Evolutionary conservation across 2,888 invertebrate genomes (phyloP).

Genomic region (Leucophora obtusa): DNA sequence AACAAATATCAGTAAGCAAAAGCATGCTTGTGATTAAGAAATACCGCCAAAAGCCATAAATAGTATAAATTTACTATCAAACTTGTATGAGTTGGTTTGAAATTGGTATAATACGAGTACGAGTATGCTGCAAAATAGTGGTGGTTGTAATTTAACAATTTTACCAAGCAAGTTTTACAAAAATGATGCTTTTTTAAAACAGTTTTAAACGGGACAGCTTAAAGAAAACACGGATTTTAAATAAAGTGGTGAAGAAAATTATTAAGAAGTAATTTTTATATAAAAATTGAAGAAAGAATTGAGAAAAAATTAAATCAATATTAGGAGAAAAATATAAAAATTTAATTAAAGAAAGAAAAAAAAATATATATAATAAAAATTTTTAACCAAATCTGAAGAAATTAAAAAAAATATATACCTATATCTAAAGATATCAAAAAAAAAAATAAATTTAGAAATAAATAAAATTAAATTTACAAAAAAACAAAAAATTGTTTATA

Average conservation of each 20-base stretch:
- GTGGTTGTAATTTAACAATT: neutral
- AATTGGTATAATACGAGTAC: constrained; percentile 44
- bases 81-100: constrained; percentile 11
- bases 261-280: neutral
- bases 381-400: no score
- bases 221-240: constrained; percentile 49
- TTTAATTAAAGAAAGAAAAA: neutral
- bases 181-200: constrained; percentile 44
- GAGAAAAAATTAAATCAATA: constrained; percentile 5
- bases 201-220: constrained; percentile 58
- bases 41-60: constrained; percentile 60
- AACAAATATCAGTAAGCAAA: constrained; percentile 19
- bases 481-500: no score
- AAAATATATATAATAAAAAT: neutral
- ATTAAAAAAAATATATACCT: no score
- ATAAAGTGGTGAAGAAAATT: neutral
- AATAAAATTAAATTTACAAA: no score
- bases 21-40: constrained; percentile 44
- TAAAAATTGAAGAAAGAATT: neutral
- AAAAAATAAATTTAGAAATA: neutral
- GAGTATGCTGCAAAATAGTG: neutral
- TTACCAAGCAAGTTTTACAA: constrained; percentile 37
- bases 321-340: neutral
- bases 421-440: no score
- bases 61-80: neutral